Evolutionary conservation across 1,140 invertebrate genomes (phyloP), one percentile per base, ranked within the genome.

Genomic region (Tetranychus cinnabarinus): DNA sequence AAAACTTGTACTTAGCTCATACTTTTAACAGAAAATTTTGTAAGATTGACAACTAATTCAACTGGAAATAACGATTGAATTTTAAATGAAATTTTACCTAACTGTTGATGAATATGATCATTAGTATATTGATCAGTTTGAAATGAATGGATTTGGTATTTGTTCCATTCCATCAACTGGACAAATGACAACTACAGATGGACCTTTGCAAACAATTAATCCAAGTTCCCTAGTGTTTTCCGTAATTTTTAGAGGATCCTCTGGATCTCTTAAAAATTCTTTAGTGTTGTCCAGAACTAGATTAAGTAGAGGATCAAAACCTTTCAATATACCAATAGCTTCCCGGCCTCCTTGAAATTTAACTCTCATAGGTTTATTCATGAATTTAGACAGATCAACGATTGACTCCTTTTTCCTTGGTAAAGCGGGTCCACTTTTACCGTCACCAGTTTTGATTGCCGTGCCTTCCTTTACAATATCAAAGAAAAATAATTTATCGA

Each of bases 341-440:
- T 99, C 96, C 65, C 96, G 76, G 0, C 95, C 95, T 37, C 96
- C 96, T 58, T 90, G 89, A 73, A 98, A 98, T 72, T 99, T 99
- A 0, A 99, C 92, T 66, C 93, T 78, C 62, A 99, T 96, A 66
- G 82, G 83, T 76, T 98, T 97, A 66, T 98, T 95, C 50, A 98
- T 74, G 69, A 97, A 98, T 75, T 95, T 95, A 2, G 88, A 86
- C 1, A 99, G 74, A 72, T 98, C 93, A 58, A 99, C 76, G 72
- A 98, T 97, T 59, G 88, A 95, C 75, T 99, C 95, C 74, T 98
- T 98, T 68, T 88, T 84, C 66, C 39, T 42, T 23, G 23, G 23
- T 23, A 23, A 23, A 23, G 23, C 23, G 23, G 23, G 23, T 23
- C 23, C 23, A 23, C 23, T 23, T 23, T 23, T 23, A 23, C 23